phyloP scores from a whole-genome alignment of 1,140 invertebrate genomes.

The Chironomus striatipennis region DNA sequence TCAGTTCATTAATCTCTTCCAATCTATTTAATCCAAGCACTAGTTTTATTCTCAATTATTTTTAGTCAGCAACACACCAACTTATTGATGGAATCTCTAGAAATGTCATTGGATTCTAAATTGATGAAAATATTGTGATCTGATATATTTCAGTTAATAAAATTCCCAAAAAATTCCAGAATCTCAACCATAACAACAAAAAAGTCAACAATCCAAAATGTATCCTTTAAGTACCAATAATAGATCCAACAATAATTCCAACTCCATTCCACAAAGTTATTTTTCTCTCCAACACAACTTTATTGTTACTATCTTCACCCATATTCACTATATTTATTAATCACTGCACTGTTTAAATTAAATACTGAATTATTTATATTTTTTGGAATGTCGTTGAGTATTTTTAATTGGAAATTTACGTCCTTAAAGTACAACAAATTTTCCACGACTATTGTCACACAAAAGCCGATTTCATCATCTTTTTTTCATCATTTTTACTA shows the following conservation, averaged over 20 bases:
- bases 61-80: too few species aligned
- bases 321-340: neutral
- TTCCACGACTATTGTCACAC: neutral
- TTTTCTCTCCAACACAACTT: constrained; percentile 66
- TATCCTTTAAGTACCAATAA: constrained; percentile 46
- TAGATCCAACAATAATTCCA: constrained; percentile 77
- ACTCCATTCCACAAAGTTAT: constrained; percentile 77
- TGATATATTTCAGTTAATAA: too few species aligned
- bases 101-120: too few species aligned
- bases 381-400: neutral
- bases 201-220: neutral
- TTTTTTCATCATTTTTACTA: neutral
- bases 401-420: neutral
- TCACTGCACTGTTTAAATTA: neutral
- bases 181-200: too few species aligned
- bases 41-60: too few species aligned
- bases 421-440: neutral
- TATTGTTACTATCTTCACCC: constrained; percentile 28
- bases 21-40: too few species aligned
- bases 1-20: too few species aligned
- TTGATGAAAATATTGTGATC: too few species aligned
- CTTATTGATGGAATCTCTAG: too few species aligned
- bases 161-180: too few species aligned
- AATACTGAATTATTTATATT: neutral
- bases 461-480: neutral